Evolutionary conservation across 35 echinoderm and acorn worm species (phyloP).

Genomic region (Lytechinus pictus): DNA sequence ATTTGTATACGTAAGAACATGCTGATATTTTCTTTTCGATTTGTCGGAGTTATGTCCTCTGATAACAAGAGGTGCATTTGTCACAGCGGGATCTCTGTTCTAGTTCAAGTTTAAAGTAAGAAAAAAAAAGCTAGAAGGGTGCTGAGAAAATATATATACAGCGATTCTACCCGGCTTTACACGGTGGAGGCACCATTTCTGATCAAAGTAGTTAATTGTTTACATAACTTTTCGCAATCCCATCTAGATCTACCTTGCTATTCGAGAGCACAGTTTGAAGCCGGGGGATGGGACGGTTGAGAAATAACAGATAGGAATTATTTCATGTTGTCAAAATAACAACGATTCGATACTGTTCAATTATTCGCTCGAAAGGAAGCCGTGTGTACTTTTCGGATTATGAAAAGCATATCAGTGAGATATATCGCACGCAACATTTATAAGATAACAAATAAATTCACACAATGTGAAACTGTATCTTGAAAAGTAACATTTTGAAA

Average conservation of each 20-base stretch:
- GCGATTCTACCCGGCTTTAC: background rate
- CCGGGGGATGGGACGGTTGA: background rate
- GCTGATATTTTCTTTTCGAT: constrained; percentile 53
- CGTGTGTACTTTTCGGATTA: background rate
- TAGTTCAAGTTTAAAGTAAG: constrained; percentile 1
- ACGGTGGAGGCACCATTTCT: background rate
- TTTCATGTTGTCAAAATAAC: background rate
- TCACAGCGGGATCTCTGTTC: constrained; percentile 35
- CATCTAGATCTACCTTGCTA: background rate
- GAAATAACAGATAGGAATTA: background rate
- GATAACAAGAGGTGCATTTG: constrained; percentile 18
- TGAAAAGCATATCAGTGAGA: background rate
- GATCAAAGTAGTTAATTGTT: constrained; percentile 14
- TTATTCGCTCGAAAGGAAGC: background rate
- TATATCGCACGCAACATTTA: background rate
- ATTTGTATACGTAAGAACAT: constrained; percentile 51
- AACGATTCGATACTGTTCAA: background rate
- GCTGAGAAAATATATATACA: constrained; percentile 22
- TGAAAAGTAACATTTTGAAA: background rate
- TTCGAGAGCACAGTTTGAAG: background rate
- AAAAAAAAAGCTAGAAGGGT: constrained; percentile 1
- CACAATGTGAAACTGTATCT: background rate
- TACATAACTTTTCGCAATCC: constrained; percentile 4
- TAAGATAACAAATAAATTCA: background rate
- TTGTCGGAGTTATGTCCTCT: constrained; percentile 39